These are phyloP conservation scores for Petrocephalus microphthalmus DNA, from an alignment of 2,113 vertebrate species.

Conservation along the genomic window DNA sequence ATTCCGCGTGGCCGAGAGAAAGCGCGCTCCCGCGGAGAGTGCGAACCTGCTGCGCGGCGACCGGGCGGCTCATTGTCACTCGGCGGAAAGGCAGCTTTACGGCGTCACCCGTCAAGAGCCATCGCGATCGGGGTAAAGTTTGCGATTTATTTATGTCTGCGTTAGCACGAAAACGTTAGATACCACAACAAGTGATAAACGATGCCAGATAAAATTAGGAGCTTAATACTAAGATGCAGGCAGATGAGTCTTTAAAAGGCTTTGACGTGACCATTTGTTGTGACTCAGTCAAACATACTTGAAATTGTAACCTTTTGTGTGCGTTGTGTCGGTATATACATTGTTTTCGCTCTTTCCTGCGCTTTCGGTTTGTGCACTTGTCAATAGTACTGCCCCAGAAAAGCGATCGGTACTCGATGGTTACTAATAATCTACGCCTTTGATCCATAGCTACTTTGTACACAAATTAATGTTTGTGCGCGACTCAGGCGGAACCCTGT, in stretches of 20 bases:
- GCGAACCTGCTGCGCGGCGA: not conserved
- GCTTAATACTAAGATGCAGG: not conserved
- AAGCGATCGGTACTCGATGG: not conserved
- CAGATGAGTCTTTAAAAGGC: not conserved
- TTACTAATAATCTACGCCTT: not conserved
- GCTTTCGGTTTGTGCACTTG: not conserved
- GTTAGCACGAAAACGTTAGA: not conserved
- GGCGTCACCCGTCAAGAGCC: not conserved
- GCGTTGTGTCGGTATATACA: not conserved
- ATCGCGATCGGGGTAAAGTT: slow-evolving; percentile 6
- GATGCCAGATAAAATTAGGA: not conserved
- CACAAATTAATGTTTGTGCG: not conserved
- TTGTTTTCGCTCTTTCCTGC: not conserved
- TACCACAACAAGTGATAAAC: not conserved
- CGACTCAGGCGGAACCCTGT: not conserved
- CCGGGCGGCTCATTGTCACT: not conserved
- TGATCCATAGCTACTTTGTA: not conserved
- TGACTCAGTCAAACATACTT: not conserved
- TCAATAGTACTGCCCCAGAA: not conserved
- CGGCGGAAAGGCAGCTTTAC: not conserved
- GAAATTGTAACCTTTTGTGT: not conserved
- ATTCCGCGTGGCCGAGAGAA: not conserved
- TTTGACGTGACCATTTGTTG: not conserved
- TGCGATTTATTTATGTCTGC: not conserved
- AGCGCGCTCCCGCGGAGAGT: not conserved